phyloP scores from a whole-genome alignment of 2,888 invertebrate genomes.

The Sclerodermus sp. region DNA sequence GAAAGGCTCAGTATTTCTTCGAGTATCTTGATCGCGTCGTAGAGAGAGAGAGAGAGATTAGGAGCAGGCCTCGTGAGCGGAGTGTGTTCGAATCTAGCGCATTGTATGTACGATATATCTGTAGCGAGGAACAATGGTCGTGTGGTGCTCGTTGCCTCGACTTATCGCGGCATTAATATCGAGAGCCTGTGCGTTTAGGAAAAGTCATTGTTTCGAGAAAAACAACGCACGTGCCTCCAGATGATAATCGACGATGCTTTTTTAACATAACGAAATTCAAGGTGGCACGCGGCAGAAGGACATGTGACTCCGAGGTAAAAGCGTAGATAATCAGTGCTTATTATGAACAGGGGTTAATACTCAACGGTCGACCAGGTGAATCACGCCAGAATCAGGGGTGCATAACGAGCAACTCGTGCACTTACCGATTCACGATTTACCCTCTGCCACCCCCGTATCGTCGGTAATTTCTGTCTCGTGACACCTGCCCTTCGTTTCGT shows the following conservation, averaged over 20 bases:
- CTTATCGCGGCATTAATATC: background rate
- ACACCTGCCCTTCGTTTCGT: conserved; percentile 12
- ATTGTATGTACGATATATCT: too few relatives aligned
- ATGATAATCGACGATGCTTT: too few relatives aligned
- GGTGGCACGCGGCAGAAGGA: conserved; percentile 18
- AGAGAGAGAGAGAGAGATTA: too few relatives aligned
- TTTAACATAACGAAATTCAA: conserved; percentile 12
- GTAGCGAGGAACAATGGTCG: too few relatives aligned
- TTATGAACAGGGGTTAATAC: conserved; percentile 40
- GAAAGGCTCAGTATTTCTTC: too few relatives aligned
- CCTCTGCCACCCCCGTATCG: conserved; percentile 30
- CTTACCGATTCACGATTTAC: conserved; percentile 47
- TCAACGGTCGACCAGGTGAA: conserved; percentile 56
- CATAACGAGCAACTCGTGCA: conserved; percentile 49
- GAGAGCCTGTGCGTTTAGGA: background rate
- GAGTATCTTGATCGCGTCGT: too few relatives aligned
- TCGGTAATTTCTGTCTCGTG: conserved; percentile 18
- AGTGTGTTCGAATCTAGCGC: too few relatives aligned
- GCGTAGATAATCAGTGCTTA: conserved; percentile 33
- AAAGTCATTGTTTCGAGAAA: background rate
- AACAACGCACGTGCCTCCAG: background rate
- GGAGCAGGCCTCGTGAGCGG: too few relatives aligned
- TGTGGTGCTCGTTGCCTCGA: too few relatives aligned
- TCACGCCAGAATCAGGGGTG: conserved; percentile 53
- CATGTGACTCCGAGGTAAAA: conserved; percentile 13